Conservation (phyloP, 2,797 vertebrate genomes). For the Chelon labrosus region DNA sequence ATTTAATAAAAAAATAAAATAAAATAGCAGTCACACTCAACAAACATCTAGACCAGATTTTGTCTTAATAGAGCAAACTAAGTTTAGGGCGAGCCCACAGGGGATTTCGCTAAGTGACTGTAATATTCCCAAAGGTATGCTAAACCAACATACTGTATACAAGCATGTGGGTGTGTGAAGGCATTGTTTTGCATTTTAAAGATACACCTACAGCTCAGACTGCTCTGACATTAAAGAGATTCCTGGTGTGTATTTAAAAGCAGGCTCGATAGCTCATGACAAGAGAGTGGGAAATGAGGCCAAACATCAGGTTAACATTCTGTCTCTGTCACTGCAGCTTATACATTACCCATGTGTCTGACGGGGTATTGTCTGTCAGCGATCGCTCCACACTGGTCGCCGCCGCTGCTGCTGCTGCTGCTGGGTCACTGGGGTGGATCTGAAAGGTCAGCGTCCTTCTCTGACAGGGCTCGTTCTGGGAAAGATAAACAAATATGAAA, state of each 20-base stretch:
- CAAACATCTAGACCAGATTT: neutral
- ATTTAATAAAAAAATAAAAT: neutral
- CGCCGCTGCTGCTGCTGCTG: conserved; percentile 29
- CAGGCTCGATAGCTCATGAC: conserved; percentile 20
- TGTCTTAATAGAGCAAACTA: conserved; percentile 36
- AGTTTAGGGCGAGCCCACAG: conserved; percentile 18
- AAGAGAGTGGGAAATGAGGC: conserved; percentile 53
- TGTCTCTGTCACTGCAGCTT: conserved; percentile 47
- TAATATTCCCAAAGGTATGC: conserved; percentile 26
- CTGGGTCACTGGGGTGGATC: conserved; percentile 62
- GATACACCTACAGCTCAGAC: conserved; percentile 18
- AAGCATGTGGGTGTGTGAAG: conserved; percentile 3
- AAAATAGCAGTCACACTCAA: neutral
- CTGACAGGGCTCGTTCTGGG: conserved; percentile 29
- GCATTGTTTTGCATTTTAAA: conserved; percentile 50
- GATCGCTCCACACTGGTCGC: conserved; percentile 48
- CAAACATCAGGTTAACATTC: conserved; percentile 63
- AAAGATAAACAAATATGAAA: conserved; percentile 68
- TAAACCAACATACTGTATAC: conserved; percentile 6
- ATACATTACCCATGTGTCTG: conserved; percentile 54
- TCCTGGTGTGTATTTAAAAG: conserved; percentile 40
- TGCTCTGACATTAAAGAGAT: conserved; percentile 32
- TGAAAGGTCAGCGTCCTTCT: conserved; percentile 65
- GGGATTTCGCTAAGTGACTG: conserved; percentile 22
- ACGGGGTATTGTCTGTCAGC: conserved; percentile 52